phyloP scores from a whole-genome alignment of 2,888 invertebrate genomes.

The Camponotus fellah region DNA sequence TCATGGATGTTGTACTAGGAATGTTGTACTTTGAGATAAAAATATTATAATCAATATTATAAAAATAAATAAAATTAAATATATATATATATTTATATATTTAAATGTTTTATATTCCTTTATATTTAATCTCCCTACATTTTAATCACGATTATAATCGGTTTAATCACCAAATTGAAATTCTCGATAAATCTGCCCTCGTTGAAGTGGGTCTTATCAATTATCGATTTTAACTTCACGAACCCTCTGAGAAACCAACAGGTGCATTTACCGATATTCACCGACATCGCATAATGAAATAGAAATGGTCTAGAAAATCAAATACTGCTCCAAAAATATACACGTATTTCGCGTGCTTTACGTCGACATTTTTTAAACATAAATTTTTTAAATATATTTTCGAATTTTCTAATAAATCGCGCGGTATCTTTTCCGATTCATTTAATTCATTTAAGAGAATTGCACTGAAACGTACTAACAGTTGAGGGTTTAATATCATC shows the following conservation, averaged over 20 bases:
- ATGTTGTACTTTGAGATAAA: not conserved
- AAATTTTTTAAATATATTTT: not conserved
- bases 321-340: not conserved
- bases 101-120: not conserved
- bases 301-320: not conserved
- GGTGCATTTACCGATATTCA: conserved; percentile 24
- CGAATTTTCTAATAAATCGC: not conserved
- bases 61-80: not conserved
- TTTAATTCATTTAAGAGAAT: not conserved
- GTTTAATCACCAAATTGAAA: not conserved
- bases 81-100: too few relatives aligned
- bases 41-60: not conserved
- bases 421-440: not conserved
- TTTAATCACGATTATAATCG: conserved; percentile 25
- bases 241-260: conserved; percentile 42
- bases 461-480: not conserved
- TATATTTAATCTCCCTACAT: not conserved
- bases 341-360: not conserved
- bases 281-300: not conserved
- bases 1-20: not conserved
- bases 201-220: conserved; percentile 22
- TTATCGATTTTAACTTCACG: conserved; percentile 14
- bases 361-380: too few relatives aligned
- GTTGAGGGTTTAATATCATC: conserved; percentile 4
- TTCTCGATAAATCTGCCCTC: conserved; percentile 9